Conservation (phyloP, 2,797 vertebrate species). For the Acanthornis magna region DNA sequence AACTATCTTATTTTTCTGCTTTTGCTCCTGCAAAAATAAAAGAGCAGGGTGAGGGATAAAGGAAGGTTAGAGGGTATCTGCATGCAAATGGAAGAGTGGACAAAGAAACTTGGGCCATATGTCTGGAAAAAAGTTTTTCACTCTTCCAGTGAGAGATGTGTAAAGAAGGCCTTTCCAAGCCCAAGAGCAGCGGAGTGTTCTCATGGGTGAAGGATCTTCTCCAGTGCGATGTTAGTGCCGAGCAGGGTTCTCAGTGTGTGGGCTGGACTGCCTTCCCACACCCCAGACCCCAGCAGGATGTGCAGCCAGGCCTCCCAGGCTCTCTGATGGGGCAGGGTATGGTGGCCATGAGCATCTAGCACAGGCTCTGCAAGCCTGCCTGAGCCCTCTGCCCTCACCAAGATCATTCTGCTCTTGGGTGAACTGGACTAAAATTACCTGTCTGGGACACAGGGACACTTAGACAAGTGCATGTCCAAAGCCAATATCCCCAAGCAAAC, state of each 20-base stretch:
- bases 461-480: not conserved
- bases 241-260: not conserved
- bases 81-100: not conserved
- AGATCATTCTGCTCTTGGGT: not conserved
- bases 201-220: not conserved
- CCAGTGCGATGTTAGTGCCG: not conserved
- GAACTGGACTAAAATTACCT: not conserved
- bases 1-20: not conserved
- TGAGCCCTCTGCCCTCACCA: not conserved
- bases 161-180: not conserved
- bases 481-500: not conserved
- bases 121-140: not conserved
- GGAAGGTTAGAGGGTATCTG: not conserved
- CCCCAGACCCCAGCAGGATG: not conserved
- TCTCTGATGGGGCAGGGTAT: not conserved
- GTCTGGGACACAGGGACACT: fast-evolving
- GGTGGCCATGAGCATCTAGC: not conserved
- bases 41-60: not conserved
- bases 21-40: not conserved
- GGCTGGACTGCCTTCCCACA: not conserved
- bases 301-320: not conserved
- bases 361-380: not conserved
- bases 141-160: not conserved
- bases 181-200: not conserved
- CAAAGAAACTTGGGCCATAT: not conserved